Base-by-base conservation (phyloP, 2,113 vertebrate species). In the Sakesphorus luctuosus region DNA sequence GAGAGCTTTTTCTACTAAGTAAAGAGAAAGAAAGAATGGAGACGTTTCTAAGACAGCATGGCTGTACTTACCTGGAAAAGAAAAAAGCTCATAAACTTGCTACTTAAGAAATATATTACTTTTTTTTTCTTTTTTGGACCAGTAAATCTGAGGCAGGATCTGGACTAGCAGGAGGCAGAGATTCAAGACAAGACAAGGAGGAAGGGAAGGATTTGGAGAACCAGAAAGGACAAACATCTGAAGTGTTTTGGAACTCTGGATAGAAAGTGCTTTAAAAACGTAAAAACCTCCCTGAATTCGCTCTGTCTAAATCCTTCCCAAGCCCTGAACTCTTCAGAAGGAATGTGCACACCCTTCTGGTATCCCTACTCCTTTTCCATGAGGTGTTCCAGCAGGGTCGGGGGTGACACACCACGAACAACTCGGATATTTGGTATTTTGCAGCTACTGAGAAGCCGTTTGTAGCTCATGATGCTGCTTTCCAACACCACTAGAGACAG, bases 321-420 rank as follows among this genome's bases (percentile, higher is more conserved):
- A 61, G 17, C 12, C 21, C 40, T 25, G 6, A 73, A 36, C n/a
- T 43, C 47, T 23, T 62, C 73, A 61, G 49, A 28, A 75, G 23
- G 40, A 9, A 33, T 0, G 2, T 0, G 0, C 8, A 2, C 1
- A 3, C 8, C 68, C 38, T 56, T 81, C 2, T 61, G 69, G 46
- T 18, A 63, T 6, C 33, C 2, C 77, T 75, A 7, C 23, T 43
- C 13, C 33, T 35, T 47, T 56, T 5, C 40, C 44, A 9, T 2
- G 50, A 77, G 43, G 46, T 29, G 40, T n/a, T 69, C 43, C 19
- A 33, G 53, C 68, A 62, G 24, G 7, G 7, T 43, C 55, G 47
- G 9, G 5, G 2, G 3, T 7, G 46, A 66, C 61, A 28, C 1
- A 1, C 29, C 68, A 52, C 0, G 0, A 58, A 11, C 25, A 29